Percentiles rank a stretch among this genome's conserved stretches.
These are phyloP conservation scores for Raja brachyura DNA, from an alignment of 2,113 vertebrate genomes.

Conservation along the genomic window DNA sequence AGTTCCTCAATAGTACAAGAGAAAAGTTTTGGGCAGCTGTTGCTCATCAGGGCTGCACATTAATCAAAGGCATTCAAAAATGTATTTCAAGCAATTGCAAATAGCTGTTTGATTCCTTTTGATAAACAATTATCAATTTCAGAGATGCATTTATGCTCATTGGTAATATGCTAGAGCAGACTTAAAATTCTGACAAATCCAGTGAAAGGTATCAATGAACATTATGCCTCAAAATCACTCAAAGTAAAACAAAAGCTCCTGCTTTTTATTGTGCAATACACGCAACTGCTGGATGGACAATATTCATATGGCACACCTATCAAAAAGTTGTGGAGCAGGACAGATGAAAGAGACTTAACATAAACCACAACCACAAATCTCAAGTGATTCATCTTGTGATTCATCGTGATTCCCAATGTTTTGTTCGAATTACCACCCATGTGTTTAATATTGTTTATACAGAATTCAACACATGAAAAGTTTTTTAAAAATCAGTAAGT, in stretches of 20 bases:
- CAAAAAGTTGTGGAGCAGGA: background rate
- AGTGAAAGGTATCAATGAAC: background rate
- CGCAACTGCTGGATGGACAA: background rate
- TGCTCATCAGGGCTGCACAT: background rate
- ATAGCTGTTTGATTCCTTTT: background rate
- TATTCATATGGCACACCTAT: background rate
- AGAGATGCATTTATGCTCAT: background rate
- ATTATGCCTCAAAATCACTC: background rate
- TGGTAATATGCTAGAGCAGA: background rate
- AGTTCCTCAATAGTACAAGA: background rate
- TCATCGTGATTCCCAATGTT: background rate
- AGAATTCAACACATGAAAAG: background rate
- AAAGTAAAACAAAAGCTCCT: no score
- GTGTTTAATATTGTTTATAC: background rate
- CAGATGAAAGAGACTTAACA: background rate
- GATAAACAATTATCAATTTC: conserved; percentile 2
- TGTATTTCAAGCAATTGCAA: background rate
- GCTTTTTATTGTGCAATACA: background rate
- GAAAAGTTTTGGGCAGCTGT: background rate
- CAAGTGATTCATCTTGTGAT: background rate
- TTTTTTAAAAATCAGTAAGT: background rate
- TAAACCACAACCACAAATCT: background rate
- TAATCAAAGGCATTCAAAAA: background rate
- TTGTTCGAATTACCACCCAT: background rate
- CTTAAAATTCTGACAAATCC: background rate